Evolutionary conservation across 2,797 vertebrate genomes (phyloP).

Genomic region (Smutsia gigantea): DNA sequence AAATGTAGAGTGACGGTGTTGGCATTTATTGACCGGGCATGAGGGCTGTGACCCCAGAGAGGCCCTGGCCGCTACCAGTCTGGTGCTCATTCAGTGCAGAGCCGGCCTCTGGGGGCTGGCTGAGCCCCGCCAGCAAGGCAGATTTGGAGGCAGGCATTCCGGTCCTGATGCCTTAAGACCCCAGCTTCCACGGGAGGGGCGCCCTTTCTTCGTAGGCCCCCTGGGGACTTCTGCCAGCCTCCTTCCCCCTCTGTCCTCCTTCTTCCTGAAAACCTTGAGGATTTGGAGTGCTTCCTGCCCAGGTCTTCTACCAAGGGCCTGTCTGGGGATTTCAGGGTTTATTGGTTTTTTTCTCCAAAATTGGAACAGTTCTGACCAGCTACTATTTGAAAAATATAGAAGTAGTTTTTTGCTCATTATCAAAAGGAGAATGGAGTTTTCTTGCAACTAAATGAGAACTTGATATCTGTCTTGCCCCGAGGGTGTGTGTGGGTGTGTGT

Average conservation of each 20-base stretch:
- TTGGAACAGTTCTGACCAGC: not conserved
- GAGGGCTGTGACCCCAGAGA: not conserved
- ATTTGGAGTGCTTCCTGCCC: slow-evolving; percentile 20
- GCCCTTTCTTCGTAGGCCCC: not conserved
- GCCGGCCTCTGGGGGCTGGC: not conserved
- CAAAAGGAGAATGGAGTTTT: slow-evolving; percentile 54
- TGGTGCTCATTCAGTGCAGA: no score
- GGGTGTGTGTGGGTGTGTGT: not conserved
- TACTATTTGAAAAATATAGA: slow-evolving; percentile 4
- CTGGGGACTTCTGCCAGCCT: not conserved
- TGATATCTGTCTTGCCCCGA: not conserved
- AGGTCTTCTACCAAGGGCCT: not conserved
- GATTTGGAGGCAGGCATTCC: not conserved
- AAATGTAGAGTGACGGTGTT: not conserved
- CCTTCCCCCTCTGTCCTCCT: not conserved
- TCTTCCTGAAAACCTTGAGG: not conserved
- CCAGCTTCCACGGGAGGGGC: not conserved
- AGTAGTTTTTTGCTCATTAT: slow-evolving; percentile 50
- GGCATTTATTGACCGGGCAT: not conserved
- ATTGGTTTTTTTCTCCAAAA: slow-evolving; percentile 44
- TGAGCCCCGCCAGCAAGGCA: not conserved
- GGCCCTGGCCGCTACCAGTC: not conserved
- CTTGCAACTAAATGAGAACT: slow-evolving; percentile 44
- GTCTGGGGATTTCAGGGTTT: slow-evolving; percentile 11
- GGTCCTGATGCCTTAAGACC: not conserved